Conservation (phyloP, 2,797 vertebrate species). For the Sebastes vulpes region DNA sequence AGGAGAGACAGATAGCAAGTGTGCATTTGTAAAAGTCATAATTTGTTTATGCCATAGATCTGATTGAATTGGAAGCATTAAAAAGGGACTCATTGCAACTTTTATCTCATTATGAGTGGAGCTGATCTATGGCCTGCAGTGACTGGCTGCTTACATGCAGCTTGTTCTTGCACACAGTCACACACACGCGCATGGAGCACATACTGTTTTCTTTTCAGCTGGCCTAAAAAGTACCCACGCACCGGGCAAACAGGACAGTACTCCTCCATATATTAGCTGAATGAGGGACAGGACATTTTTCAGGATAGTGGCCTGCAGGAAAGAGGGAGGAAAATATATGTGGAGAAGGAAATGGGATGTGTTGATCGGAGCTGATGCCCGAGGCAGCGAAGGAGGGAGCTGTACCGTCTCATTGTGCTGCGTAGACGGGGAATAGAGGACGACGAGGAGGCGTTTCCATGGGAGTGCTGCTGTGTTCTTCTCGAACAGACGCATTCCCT, state of each 20-base stretch:
- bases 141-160: not conserved
- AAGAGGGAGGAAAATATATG: not conserved
- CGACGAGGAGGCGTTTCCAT: conserved; percentile 71
- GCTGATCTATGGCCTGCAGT: not conserved
- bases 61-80: conserved; percentile 28
- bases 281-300: conserved; percentile 14
- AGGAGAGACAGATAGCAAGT: conserved; percentile 37
- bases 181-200: not conserved
- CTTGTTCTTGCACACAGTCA: conserved; percentile 1
- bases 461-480: conserved; percentile 69
- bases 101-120: conserved; percentile 17
- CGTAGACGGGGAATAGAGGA: conserved; percentile 38
- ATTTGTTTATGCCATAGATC: conserved; percentile 51
- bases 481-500: conserved; percentile 68
- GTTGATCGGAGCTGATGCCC: conserved; percentile 42
- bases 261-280: conserved; percentile 7
- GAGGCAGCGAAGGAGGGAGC: conserved; percentile 30
- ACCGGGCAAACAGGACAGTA: conserved; percentile 6
- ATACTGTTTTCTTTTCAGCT: not conserved
- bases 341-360: conserved; percentile 30
- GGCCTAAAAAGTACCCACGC: conserved; percentile 13
- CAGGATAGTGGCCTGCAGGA: not conserved
- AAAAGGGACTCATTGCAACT: conserved; percentile 9
- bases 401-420: conserved; percentile 42
- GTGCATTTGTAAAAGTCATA: conserved; percentile 52